These are phyloP conservation scores for Podilymbus podiceps DNA, from an alignment of 2,113 vertebrate genomes.

Conservation along the genomic window DNA sequence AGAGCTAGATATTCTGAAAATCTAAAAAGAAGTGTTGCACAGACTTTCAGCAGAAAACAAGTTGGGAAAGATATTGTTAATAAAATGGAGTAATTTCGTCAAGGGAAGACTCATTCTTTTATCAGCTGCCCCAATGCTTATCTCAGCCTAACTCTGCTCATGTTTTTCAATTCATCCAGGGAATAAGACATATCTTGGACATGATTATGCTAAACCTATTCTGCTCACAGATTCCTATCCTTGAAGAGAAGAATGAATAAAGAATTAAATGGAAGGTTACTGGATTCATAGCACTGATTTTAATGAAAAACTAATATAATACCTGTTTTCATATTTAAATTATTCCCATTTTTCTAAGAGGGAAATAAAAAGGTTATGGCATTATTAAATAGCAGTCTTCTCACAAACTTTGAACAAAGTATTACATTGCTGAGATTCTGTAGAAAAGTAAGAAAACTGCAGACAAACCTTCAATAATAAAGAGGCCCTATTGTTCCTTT, in stretches of 20 bases:
- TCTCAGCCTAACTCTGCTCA: not conserved
- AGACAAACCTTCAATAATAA: not conserved
- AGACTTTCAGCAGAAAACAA: not conserved
- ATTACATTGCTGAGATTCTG: not conserved
- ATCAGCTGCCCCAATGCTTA: not conserved
- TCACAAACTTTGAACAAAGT: not conserved
- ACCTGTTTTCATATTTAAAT: not conserved
- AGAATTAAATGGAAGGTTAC: not conserved
- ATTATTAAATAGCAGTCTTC: not conserved
- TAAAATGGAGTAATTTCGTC: not conserved
- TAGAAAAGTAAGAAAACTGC: not conserved
- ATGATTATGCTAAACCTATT: not conserved
- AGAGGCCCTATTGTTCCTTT: not conserved
- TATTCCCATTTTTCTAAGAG: not conserved
- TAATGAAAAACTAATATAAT: not conserved
- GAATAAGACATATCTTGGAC: not conserved
- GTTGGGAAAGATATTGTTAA: not conserved
- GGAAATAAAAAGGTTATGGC: not conserved
- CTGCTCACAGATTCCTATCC: not conserved
- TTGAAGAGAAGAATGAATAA: not conserved
- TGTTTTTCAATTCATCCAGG: not conserved
- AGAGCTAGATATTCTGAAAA: not conserved
- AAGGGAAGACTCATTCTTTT: not conserved
- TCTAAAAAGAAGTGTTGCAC: not conserved
- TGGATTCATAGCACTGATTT: not conserved